Evolutionary conservation across 2,888 invertebrate species (phyloP).

Genomic region (Drosophila ezoana): DNA sequence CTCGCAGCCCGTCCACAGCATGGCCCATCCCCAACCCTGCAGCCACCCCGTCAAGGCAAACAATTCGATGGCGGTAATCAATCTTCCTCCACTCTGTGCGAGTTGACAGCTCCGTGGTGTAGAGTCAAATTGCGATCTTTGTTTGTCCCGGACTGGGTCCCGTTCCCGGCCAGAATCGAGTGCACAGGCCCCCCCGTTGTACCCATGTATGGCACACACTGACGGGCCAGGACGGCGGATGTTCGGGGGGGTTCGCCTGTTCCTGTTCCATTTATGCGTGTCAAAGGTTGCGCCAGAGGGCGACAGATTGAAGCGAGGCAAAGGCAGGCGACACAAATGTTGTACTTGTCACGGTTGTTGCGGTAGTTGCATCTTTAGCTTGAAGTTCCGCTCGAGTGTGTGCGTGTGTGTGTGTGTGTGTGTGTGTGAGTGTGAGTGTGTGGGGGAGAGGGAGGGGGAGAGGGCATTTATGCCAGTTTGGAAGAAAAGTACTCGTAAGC

Average conservation of each 20-base stretch:
- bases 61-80: conserved; percentile 86
- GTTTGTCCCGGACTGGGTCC: conserved; percentile 60
- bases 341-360: conserved; percentile 81
- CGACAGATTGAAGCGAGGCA: conserved; percentile 72
- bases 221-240: neutral
- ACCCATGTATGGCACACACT: conserved; percentile 30
- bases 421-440: neutral
- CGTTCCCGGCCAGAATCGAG: conserved; percentile 46
- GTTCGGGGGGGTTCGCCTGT: conserved; percentile 28
- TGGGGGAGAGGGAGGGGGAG: neutral
- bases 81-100: conserved; percentile 85
- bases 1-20: conserved; percentile 27
- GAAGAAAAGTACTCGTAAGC: neutral
- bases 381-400: conserved; percentile 17
- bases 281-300: conserved; percentile 78
- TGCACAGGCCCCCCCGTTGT: conserved; percentile 27
- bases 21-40: neutral
- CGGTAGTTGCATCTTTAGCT: conserved; percentile 78
- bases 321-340: conserved; percentile 77
- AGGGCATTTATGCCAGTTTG: neutral
- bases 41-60: conserved; percentile 70
- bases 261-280: conserved; percentile 82
- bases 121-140: conserved; percentile 84
- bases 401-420: neutral
- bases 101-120: conserved; percentile 85